A percentile compares a stretch with the other conserved stretches of the same genome.
These are phyloP conservation scores for Poeciliopsis turneri DNA, from an alignment of 2,797 vertebrate genomes.

Conservation along the genomic window DNA sequence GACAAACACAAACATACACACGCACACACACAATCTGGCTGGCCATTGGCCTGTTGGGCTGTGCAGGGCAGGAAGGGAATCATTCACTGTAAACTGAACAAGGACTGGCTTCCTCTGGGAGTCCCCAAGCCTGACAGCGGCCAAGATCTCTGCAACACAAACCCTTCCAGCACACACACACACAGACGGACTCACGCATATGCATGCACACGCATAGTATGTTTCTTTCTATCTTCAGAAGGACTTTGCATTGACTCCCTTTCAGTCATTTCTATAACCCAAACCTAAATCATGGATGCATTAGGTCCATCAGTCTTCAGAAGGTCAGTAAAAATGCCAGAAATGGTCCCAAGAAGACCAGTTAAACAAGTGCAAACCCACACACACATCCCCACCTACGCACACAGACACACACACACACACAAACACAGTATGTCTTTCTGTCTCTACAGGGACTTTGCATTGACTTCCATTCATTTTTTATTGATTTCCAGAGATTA, in stretches of 20 bases:
- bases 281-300: no score
- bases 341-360: no score
- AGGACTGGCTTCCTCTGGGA: conserved; percentile 83
- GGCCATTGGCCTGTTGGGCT: conserved; percentile 77
- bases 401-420: background rate
- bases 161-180: conserved; percentile 69
- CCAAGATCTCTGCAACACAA: conserved; percentile 79
- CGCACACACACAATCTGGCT: conserved; percentile 51
- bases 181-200: background rate
- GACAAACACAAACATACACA: background rate
- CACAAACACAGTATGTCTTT: conserved; percentile 3
- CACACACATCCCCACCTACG: background rate
- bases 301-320: no score
- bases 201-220: conserved; percentile 17
- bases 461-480: background rate
- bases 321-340: no score
- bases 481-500: background rate
- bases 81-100: conserved; percentile 85
- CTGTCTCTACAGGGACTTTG: no score
- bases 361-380: background rate
- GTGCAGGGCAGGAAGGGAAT: conserved; percentile 83
- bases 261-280: no score
- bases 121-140: conserved; percentile 77
- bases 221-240: background rate
- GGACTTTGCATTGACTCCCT: no score